Conservation (phyloP, 2,797 vertebrate genomes). For the Bucorvus abyssinicus region DNA sequence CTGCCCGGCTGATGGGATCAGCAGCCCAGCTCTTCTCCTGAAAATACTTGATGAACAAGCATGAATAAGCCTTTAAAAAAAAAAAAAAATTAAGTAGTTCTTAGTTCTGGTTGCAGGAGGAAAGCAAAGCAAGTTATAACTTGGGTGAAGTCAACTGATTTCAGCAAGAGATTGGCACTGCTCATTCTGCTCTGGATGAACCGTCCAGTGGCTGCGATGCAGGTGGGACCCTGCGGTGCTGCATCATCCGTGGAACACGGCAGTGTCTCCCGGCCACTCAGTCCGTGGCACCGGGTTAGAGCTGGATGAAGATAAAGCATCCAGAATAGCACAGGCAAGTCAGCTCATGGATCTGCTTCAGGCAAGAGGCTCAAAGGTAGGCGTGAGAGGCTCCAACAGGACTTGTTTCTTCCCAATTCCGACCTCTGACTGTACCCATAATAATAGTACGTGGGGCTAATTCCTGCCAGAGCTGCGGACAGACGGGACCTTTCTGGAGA, state of each 20-base stretch:
- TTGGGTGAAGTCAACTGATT: background rate
- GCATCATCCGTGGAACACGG: background rate
- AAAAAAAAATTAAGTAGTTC: background rate
- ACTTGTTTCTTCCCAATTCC: background rate
- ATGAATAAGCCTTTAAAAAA: background rate
- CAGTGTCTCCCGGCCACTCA: background rate
- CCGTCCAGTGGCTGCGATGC: background rate
- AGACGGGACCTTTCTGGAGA: background rate
- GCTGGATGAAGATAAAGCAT: background rate
- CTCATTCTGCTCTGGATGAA: background rate
- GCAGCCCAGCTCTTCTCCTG: background rate
- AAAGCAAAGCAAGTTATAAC: background rate
- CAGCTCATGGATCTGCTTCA: too few relatives aligned
- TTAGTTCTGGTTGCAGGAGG: background rate
- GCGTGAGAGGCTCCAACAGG: background rate
- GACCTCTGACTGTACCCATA: background rate
- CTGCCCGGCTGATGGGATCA: background rate
- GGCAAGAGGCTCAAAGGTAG: background rate
- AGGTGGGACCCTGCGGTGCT: accelerated
- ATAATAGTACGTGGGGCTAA: background rate
- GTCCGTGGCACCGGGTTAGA: background rate
- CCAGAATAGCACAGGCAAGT: background rate
- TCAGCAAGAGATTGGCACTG: background rate
- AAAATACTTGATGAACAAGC: background rate
- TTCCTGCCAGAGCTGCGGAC: background rate